A percentile compares a stretch with the other conserved stretches of the same genome.
These are phyloP conservation scores for Corythornis madagascariensis DNA, from an alignment of 2,113 vertebrate species.

Conservation along the genomic window DNA sequence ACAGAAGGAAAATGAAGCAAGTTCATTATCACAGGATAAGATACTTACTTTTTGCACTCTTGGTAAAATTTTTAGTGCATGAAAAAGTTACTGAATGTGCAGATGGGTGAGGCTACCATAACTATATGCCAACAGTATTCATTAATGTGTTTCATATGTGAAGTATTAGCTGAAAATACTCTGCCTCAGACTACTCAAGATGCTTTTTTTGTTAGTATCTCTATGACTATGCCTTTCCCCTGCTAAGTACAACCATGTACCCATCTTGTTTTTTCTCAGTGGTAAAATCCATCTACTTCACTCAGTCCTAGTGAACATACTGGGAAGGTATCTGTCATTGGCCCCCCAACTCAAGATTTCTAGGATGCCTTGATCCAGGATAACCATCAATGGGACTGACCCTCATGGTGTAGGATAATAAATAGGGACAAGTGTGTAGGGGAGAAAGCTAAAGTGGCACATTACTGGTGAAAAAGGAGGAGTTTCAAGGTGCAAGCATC, in stretches of 20 bases:
- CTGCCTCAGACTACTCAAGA: not conserved
- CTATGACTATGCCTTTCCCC: not conserved
- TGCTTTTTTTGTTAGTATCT: not conserved
- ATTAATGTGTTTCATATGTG: not conserved
- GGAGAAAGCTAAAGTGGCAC: not conserved
- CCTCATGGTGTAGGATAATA: not conserved
- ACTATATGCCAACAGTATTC: not conserved
- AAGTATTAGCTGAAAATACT: conserved; percentile 6
- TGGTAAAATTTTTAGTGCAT: not conserved
- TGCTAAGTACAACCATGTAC: not conserved
- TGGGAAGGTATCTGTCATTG: not conserved
- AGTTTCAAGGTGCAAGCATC: conserved; percentile 15
- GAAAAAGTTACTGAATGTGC: not conserved
- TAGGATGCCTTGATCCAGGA: not conserved
- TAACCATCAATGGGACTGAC: not conserved
- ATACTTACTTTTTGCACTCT: not conserved
- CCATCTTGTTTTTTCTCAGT: not conserved
- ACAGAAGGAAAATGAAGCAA: not conserved
- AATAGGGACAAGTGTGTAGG: not conserved
- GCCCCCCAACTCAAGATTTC: not conserved
- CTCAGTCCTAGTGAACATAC: not conserved
- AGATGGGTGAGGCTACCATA: not conserved
- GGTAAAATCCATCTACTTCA: not conserved
- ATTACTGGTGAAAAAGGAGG: not conserved
- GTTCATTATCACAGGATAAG: not conserved